These are phyloP conservation scores for Phoxinus dragarum DNA, from an alignment of 2,797 vertebrate genomes.

Conservation along the genomic window DNA sequence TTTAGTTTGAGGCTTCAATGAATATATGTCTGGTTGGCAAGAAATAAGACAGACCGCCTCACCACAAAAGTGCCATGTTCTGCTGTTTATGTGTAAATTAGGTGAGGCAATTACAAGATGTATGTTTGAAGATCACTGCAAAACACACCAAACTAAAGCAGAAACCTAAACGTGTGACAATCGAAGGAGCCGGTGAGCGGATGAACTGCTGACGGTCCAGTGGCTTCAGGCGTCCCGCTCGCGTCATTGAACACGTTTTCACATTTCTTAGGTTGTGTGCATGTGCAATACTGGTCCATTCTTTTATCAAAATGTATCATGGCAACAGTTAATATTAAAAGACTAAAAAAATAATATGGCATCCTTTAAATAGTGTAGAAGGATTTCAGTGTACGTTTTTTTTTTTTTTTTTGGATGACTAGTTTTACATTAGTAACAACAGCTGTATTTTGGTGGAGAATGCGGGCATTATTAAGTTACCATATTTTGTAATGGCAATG, in stretches of 20 bases:
- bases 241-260: neutral
- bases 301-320: neutral
- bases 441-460: slow-evolving; percentile 17
- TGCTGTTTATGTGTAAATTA: slow-evolving; percentile 45
- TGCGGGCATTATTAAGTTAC: neutral
- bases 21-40: slow-evolving; percentile 50
- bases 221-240: neutral
- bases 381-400: neutral
- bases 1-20: slow-evolving; percentile 31
- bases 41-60: slow-evolving; percentile 31
- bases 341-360: neutral
- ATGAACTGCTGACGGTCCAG: neutral
- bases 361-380: neutral
- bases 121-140: slow-evolving; percentile 16
- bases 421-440: neutral
- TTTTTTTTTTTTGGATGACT: no score
- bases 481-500: neutral
- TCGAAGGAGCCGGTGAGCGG: neutral
- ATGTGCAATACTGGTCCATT: neutral
- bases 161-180: neutral
- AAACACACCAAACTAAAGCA: slow-evolving; percentile 4
- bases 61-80: slow-evolving; percentile 23
- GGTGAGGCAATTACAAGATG: slow-evolving; percentile 1
- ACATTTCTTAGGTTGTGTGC: neutral
- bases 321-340: neutral